Percentiles rank a stretch among this genome's conserved stretches.
Evolutionary conservation across 2,888 invertebrate species (phyloP).

Genomic region (Drepana falcataria): DNA sequence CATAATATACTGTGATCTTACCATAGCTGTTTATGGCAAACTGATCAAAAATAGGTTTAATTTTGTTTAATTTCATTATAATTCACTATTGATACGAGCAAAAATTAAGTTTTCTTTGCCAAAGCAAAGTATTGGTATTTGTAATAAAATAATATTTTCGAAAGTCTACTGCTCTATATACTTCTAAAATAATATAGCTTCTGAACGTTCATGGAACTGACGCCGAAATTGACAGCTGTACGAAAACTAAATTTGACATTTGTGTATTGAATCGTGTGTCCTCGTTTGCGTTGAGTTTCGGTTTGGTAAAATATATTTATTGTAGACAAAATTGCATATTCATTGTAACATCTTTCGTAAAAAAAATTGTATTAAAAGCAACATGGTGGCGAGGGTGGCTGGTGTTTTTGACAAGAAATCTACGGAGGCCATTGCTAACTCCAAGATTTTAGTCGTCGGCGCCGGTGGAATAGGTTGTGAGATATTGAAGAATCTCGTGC

Average conservation of each 20-base stretch:
- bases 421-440: conserved; percentile 81
- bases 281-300: conserved; percentile 26
- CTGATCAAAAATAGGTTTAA: too few relatives aligned
- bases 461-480: conserved; percentile 99
- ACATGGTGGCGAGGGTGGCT: conserved; percentile 83
- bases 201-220: conserved; percentile 35
- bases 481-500: conserved; percentile 96
- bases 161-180: too few relatives aligned
- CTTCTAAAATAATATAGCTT: too few relatives aligned
- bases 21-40: too few relatives aligned
- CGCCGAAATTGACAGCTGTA: conserved; percentile 54
- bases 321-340: conserved; percentile 17
- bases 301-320: conserved; percentile 25
- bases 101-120: too few relatives aligned
- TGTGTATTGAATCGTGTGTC: conserved; percentile 24
- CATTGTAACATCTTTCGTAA: conserved; percentile 15
- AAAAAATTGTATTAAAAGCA: conserved; percentile 23
- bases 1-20: too few relatives aligned
- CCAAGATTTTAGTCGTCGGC: conserved; percentile 92
- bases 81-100: too few relatives aligned
- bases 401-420: conserved; percentile 83
- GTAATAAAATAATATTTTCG: too few relatives aligned
- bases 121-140: too few relatives aligned
- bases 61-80: too few relatives aligned
- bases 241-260: conserved; percentile 3